phyloP scores from a whole-genome alignment of 2,113 vertebrate species.

The Siphamia tubifer region DNA sequence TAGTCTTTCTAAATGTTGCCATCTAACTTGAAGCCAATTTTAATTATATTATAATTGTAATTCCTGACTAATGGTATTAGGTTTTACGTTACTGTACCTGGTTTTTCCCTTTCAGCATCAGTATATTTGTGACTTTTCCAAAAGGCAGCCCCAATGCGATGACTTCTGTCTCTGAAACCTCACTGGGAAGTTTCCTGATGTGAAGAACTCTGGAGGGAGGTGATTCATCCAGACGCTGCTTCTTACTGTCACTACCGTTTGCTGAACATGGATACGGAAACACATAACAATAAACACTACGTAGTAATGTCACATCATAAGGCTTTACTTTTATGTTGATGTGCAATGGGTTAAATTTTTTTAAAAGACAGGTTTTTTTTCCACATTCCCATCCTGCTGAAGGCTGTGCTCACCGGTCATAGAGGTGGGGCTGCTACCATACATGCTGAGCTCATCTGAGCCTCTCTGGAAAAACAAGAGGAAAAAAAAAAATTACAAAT shows the following conservation, averaged over 20 bases:
- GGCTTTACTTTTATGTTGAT: not conserved
- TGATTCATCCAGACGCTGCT: conserved; percentile 94
- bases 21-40: no score
- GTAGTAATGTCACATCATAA: no score
- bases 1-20: no score
- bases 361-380: not conserved
- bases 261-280: conserved; percentile 76
- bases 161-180: conserved; percentile 98
- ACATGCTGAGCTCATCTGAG: conserved; percentile 98
- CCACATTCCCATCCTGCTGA: not conserved
- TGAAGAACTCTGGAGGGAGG: conserved; percentile 96
- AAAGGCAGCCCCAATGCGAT: conserved; percentile 97
- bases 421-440: conserved; percentile 90
- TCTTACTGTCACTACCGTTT: conserved; percentile 97
- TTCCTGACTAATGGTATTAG: no score
- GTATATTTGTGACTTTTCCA: conserved; percentile 98
- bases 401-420: conserved; percentile 86
- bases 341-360: no score
- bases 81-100: conserved; percentile 81
- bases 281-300: not conserved
- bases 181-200: conserved; percentile 95
- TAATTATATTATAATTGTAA: no score
- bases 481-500: not conserved
- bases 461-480: conserved; percentile 85
- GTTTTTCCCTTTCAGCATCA: conserved; percentile 99